phyloP scores from a whole-genome alignment of 1,140 invertebrate species.

The Rhagoletis pomonella region DNA sequence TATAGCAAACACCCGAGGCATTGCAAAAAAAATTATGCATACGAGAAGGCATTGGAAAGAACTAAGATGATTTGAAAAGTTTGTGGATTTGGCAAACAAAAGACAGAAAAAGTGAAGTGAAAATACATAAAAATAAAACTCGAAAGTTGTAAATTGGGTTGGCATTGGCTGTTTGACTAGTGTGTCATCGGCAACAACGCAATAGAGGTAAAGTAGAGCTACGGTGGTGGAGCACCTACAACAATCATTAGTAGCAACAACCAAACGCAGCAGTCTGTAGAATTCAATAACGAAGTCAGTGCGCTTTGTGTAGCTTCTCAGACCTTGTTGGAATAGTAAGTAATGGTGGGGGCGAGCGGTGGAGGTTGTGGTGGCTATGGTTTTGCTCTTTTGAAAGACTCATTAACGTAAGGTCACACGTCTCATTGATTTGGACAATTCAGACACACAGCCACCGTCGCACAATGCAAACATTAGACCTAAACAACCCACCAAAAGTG shows the following conservation, averaged over 20 bases:
- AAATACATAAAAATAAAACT: conserved; percentile 29
- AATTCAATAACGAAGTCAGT: conserved; percentile 5
- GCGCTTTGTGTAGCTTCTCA: background rate
- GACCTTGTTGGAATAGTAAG: background rate
- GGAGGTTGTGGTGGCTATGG: background rate
- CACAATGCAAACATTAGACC: background rate
- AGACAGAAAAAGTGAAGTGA: conserved; percentile 41
- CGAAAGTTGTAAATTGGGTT: conserved; percentile 49
- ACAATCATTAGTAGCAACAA: background rate
- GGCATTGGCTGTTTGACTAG: conserved; percentile 34
- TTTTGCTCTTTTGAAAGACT: background rate
- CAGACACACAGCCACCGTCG: background rate
- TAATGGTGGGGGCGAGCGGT: background rate
- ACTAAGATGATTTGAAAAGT: conserved; percentile 23
- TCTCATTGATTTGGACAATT: conserved; percentile 5
- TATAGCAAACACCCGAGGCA: background rate
- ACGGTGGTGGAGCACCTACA: background rate
- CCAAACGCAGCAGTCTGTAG: background rate
- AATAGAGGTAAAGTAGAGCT: conserved; percentile 15
- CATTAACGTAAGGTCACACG: background rate
- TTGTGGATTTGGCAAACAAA: conserved; percentile 32
- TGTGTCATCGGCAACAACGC: conserved; percentile 50
- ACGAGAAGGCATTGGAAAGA: background rate
- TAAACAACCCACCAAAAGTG: background rate
- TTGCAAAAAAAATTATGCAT: background rate